phyloP scores from a whole-genome alignment of 2,888 invertebrate species.

The Odontocolon sp. region DNA sequence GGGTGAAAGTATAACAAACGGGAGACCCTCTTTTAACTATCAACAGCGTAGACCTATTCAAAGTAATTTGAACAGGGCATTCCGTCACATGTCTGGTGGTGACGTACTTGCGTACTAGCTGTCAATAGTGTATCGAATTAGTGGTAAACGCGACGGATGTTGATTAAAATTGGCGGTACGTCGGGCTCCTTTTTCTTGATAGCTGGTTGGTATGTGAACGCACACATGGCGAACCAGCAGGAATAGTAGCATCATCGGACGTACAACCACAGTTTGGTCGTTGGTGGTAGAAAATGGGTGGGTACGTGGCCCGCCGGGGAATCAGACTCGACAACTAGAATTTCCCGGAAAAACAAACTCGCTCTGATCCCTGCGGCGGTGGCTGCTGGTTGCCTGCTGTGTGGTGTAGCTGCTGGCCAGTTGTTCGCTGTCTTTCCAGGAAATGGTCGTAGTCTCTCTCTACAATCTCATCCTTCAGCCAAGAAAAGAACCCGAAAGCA shows the following conservation, averaged over 20 bases:
- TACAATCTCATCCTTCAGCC: slow-evolving; percentile 27
- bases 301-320: slow-evolving; percentile 71
- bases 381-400: slow-evolving; percentile 30
- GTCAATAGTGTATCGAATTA: slow-evolving; percentile 62
- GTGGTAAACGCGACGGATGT: slow-evolving; percentile 70
- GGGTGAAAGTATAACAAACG: too few relatives aligned
- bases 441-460: slow-evolving; percentile 62
- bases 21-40: too few relatives aligned
- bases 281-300: slow-evolving; percentile 29
- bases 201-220: background rate
- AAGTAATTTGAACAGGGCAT: too few relatives aligned
- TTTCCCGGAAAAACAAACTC: slow-evolving; percentile 74
- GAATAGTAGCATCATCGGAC: slow-evolving; percentile 22
- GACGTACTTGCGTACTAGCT: background rate
- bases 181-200: slow-evolving; percentile 60
- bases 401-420: slow-evolving; percentile 30
- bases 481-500: slow-evolving; percentile 47
- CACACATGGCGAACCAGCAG: slow-evolving; percentile 5
- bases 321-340: slow-evolving; percentile 76
- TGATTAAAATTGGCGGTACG: slow-evolving; percentile 75
- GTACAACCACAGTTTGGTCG: slow-evolving; percentile 39
- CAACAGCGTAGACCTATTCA: too few relatives aligned
- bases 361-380: slow-evolving; percentile 59
- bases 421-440: slow-evolving; percentile 52
- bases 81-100: background rate